phyloP scores from a whole-genome alignment of 2,888 invertebrate species.

The Cryptocephalus moraei region DNA sequence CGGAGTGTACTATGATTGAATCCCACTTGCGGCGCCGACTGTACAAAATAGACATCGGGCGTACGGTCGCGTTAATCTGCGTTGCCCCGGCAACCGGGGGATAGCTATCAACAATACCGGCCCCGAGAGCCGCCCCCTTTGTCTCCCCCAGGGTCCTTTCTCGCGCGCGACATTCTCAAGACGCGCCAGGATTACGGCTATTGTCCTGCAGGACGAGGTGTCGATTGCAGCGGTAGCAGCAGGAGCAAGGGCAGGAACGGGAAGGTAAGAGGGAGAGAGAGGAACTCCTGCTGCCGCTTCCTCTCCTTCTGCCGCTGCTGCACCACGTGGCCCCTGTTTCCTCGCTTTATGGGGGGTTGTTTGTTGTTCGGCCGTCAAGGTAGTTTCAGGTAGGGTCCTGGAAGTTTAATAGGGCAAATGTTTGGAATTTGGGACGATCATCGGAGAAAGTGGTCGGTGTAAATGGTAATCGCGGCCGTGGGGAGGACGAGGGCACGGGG shows the following conservation, averaged over 20 bases:
- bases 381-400: too few species aligned
- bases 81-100: slow-evolving; percentile 39
- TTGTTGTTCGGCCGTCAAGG: too few species aligned
- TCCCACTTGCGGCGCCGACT: slow-evolving; percentile 30
- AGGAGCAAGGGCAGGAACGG: background rate
- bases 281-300: too few species aligned
- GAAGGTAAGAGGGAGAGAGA: too few species aligned
- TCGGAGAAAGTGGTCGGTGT: too few species aligned
- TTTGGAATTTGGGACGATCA: too few species aligned
- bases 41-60: slow-evolving; percentile 43
- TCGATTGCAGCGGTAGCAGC: slow-evolving; percentile 13
- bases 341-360: too few species aligned
- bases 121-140: slow-evolving; percentile 13
- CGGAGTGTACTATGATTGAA: slow-evolving; percentile 41
- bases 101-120: slow-evolving; percentile 40
- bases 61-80: slow-evolving; percentile 40
- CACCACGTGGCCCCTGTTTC: too few species aligned
- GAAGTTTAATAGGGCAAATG: too few species aligned
- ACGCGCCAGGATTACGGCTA: slow-evolving; percentile 14
- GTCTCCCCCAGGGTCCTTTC: background rate
- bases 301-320: too few species aligned
- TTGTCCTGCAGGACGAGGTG: slow-evolving; percentile 18
- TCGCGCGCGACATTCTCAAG: background rate
- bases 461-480: too few species aligned
- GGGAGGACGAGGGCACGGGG: too few species aligned